A percentile compares a stretch with the other conserved stretches of the same genome.
These are phyloP conservation scores for Siphlonurus alternatus DNA, from an alignment of 2,888 invertebrate genomes.

Conservation along the genomic window DNA sequence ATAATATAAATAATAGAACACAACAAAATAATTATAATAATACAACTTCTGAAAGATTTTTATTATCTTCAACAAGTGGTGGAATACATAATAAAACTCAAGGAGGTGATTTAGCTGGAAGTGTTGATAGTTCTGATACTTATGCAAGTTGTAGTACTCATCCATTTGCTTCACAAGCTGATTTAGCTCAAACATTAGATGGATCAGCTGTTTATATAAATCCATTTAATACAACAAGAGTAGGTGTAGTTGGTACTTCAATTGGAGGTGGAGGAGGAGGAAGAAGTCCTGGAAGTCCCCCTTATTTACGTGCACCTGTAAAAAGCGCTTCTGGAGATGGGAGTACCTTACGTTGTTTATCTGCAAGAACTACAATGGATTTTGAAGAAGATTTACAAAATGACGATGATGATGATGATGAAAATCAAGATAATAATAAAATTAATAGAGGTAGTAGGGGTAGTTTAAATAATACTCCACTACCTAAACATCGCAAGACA, in stretches of 20 bases:
- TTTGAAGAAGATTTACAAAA: background rate
- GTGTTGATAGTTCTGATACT: conserved; percentile 69
- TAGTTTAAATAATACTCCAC: conserved; percentile 44
- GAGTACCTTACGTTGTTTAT: conserved; percentile 35
- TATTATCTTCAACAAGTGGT: too few species aligned
- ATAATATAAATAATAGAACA: background rate
- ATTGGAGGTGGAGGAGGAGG: background rate
- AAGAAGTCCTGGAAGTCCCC: conserved; percentile 9
- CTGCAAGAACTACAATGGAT: conserved; percentile 16
- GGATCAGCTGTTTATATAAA: conserved; percentile 16
- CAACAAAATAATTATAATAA: too few species aligned
- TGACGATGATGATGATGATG: background rate
- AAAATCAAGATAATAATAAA: background rate
- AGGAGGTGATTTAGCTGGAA: conserved; percentile 31
- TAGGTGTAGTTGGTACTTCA: background rate
- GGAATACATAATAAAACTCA: background rate
- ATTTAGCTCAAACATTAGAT: conserved; percentile 13
- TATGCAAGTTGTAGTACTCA: conserved; percentile 95
- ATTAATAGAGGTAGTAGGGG: conserved; percentile 26
- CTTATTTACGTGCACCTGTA: conserved; percentile 24
- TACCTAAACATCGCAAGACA: conserved; percentile 71
- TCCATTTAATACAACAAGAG: conserved; percentile 10
- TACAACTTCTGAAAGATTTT: background rate
- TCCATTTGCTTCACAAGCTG: conserved; percentile 73
- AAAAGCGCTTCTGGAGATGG: conserved; percentile 68